Evolutionary conservation across 2,797 vertebrate species (phyloP).

Genomic region (Rhinoraja longicauda): DNA sequence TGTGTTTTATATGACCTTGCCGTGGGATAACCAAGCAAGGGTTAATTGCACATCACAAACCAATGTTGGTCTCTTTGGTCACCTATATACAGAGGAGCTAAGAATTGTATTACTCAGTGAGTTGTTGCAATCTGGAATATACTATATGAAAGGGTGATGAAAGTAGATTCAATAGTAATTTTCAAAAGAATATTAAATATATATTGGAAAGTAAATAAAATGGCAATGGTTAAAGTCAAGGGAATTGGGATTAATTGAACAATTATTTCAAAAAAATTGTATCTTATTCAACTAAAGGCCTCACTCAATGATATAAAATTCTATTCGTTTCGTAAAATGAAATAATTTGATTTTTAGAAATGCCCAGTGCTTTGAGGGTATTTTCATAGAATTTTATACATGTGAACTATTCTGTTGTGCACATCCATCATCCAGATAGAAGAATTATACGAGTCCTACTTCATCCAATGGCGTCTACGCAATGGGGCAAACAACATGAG

Average conservation of each 20-base stretch:
- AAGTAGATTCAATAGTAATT: too few species aligned
- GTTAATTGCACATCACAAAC: too few species aligned
- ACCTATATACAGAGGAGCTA: too few species aligned
- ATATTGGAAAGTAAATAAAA: not conserved
- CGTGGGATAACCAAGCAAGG: too few species aligned
- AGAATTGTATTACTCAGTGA: not conserved
- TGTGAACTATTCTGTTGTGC: not conserved
- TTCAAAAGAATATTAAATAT: not conserved
- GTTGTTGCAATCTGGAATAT: not conserved
- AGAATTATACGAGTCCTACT: conserved; percentile 85
- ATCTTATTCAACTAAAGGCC: not conserved
- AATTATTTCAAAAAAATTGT: not conserved
- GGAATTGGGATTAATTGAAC: not conserved
- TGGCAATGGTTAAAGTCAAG: not conserved
- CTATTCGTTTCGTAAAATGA: not conserved
- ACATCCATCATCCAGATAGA: conserved; percentile 68
- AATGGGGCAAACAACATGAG: conserved; percentile 90
- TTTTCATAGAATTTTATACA: not conserved
- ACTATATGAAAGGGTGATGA: too few species aligned
- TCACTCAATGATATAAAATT: not conserved
- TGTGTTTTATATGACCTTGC: too few species aligned
- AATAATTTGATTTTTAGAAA: not conserved
- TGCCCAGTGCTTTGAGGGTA: not conserved
- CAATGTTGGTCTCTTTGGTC: too few species aligned
- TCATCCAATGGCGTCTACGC: conserved; percentile 82